Base-by-base conservation (phyloP, 2,888 invertebrate genomes). In the Platypus cylindrus region DNA sequence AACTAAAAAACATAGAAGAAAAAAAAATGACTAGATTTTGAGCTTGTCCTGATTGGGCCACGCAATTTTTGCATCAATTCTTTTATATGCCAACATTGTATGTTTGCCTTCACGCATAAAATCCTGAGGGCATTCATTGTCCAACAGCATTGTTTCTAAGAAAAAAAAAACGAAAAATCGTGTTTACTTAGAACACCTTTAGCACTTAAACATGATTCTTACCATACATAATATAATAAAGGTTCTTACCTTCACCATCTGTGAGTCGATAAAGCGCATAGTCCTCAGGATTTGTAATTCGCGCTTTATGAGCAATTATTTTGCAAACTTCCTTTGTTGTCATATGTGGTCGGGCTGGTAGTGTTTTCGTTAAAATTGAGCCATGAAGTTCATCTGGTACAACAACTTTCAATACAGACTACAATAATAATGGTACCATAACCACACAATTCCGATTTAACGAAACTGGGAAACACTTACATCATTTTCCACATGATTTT, bases 281-380 rank as follows among this genome's bases (percentile, higher is more conserved):
- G 62, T 95, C 94, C 63, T 93, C 91, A 12, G 94, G 90, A 64
- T 94, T 95, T 37, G 93, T 93, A 48, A 95, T 89, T 54, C 85
- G 78, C 37, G 91, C 86, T 56, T 93, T 91, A 58, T 93, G 91
- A 11, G 94, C 94, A 36, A 95, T 83, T 54, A 91, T 87, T 32
- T 90, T 80, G 65, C 93, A 90, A 34, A 95, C 79, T 63, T 94
- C 93, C 32, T 82, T 74, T 0, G 90, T 89, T 16, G 89, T 85
- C 66, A 93, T 93, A 50, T 89, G 87, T 0, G 93, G 91, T 50
- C 93, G 71, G 46, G 91, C 86, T 25, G 94, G 94, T 40, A 95
- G 71, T 17, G 91, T 89, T 59, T 90, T 85, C 38, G 87, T 82
- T 45, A 87, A 77, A 53, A 95, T 80, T 17, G 86, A 87, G 34